Percentiles rank a stretch among this genome's conserved stretches.
phyloP scores from a whole-genome alignment of 1,140 invertebrate genomes.

The Macrostomum lignano region DNA sequence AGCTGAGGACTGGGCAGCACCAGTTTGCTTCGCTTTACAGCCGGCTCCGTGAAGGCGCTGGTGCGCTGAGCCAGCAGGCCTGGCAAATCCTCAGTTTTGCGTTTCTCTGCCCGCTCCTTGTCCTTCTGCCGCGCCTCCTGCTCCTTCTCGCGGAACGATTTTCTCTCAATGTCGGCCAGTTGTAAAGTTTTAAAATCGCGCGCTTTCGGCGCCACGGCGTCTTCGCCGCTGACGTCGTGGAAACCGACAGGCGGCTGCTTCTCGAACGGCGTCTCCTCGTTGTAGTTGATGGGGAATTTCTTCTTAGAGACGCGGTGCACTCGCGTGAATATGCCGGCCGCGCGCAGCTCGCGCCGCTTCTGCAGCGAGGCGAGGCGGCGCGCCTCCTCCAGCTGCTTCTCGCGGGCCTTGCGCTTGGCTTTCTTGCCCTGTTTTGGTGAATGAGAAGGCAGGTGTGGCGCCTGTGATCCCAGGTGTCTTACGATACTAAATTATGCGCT shows the following conservation, averaged over 20 bases:
- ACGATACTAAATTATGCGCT: no score
- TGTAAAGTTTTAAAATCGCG: no score
- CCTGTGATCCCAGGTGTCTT: no score
- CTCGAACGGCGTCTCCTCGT: conserved; percentile 85
- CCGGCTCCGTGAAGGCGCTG: conserved; percentile 49
- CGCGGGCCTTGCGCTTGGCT: conserved; percentile 84
- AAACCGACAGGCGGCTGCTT: conserved; percentile 49
- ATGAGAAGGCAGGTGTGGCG: no score
- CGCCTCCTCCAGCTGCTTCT: conserved; percentile 93
- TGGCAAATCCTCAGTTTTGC: conserved; percentile 83
- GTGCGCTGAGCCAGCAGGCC: conserved; percentile 35
- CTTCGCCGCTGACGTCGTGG: conserved; percentile 13
- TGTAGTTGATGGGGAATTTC: conserved; percentile 49
- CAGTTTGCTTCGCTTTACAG: conserved; percentile 70
- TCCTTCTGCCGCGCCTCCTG: conserved; percentile 36
- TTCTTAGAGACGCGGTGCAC: conserved; percentile 3
- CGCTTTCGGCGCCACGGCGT: not conserved
- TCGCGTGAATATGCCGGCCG: conserved; percentile 55
- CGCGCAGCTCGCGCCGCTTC: conserved; percentile 72
- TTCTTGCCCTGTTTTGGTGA: no score
- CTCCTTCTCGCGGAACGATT: conserved; percentile 43
- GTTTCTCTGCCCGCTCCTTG: conserved; percentile 48
- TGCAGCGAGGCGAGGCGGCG: conserved; percentile 72
- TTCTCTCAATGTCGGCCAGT: not conserved
- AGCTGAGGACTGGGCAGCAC: conserved; percentile 61